Evolutionary conservation across 2,888 invertebrate species (phyloP).

Genomic region (Ormyrus labotus): DNA sequence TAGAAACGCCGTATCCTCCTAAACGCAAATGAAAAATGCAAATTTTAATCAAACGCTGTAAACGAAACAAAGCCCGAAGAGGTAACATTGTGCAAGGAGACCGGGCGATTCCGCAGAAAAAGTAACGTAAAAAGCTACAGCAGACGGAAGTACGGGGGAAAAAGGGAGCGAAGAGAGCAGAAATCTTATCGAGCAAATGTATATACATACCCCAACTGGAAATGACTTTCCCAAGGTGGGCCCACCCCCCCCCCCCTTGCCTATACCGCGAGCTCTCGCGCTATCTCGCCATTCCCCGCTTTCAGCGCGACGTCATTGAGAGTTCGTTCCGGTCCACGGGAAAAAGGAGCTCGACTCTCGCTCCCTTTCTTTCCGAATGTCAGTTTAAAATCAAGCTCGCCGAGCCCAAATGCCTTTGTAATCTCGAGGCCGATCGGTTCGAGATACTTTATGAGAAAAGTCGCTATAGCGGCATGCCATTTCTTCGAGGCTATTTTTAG

Average conservation of each 20-base stretch:
- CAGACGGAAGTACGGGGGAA: not conserved
- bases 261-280: not conserved
- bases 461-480: conserved; percentile 57
- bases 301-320: conserved; percentile 29
- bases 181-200: conserved; percentile 37
- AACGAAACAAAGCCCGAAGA: not conserved
- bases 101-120: not conserved
- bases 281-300: conserved; percentile 30
- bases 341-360: not conserved
- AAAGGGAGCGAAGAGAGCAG: not conserved
- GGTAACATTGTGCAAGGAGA: not conserved
- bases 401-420: conserved; percentile 44
- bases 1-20: not conserved
- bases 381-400: conserved; percentile 45
- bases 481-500: conserved; percentile 38
- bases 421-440: conserved; percentile 50
- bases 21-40: conserved; percentile 24
- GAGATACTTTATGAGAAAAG: conserved; percentile 63
- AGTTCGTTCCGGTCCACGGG: not conserved
- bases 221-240: conserved; percentile 40
- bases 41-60: conserved; percentile 26
- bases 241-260: not conserved
- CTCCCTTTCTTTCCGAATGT: conserved; percentile 16
- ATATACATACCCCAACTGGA: not conserved
- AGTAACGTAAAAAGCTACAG: not conserved